A percentile compares a stretch with the other conserved stretches of the same genome.
Evolutionary conservation across 1,140 invertebrate genomes (phyloP).

Genomic region (Penaeus japonicus): DNA sequence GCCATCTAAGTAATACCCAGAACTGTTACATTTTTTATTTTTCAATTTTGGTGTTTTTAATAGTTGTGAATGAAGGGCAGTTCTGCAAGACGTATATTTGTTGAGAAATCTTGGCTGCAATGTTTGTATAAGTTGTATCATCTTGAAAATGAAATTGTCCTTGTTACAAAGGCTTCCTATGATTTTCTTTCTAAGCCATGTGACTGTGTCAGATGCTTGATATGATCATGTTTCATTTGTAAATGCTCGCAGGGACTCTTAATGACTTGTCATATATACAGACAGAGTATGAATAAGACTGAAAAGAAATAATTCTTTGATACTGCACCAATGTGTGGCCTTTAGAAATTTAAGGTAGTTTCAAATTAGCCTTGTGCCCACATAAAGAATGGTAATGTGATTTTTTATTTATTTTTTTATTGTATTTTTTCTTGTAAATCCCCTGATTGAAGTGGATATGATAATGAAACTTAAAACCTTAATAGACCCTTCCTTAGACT

Average conservation of each 20-base stretch:
- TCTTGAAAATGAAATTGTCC: too few relatives aligned
- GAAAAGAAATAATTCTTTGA: not conserved
- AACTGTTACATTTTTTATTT: slow-evolving; percentile 20
- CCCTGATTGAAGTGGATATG: not conserved
- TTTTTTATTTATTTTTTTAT: not conserved
- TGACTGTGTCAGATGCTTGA: too few relatives aligned
- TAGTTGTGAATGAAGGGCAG: slow-evolving; percentile 34
- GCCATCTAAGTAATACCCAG: slow-evolving; percentile 59
- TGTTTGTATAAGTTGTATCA: too few relatives aligned
- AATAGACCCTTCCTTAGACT: too few relatives aligned
- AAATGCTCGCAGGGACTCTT: too few relatives aligned
- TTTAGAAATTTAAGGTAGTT: slow-evolving; percentile 33
- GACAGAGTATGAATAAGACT: too few relatives aligned
- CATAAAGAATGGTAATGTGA: too few relatives aligned
- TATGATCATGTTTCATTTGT: too few relatives aligned
- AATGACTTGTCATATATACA: too few relatives aligned
- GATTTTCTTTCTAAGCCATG: too few relatives aligned
- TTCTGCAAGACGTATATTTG: slow-evolving; percentile 1
- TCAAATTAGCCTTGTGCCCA: not conserved
- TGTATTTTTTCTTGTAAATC: not conserved
- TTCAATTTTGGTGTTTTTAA: slow-evolving; percentile 42
- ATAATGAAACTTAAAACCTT: too few relatives aligned
- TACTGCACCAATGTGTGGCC: slow-evolving; percentile 42
- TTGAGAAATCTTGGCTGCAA: not conserved
- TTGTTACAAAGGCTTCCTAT: too few relatives aligned